phyloP scores from a whole-genome alignment of 2,888 invertebrate species.

The Clostera curtula region DNA sequence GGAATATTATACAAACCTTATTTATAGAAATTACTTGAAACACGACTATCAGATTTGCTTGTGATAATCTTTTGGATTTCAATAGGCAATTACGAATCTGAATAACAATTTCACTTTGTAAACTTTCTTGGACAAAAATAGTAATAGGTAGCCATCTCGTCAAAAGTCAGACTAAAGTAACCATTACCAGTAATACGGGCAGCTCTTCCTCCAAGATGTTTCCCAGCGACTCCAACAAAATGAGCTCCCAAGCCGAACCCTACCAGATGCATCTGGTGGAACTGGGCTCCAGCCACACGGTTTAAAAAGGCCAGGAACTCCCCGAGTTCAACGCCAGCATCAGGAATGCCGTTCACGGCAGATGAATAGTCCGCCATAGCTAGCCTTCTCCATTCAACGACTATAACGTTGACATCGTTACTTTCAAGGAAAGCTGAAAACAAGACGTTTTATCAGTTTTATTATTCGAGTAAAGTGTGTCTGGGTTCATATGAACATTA shows the following conservation, averaged over 20 bases:
- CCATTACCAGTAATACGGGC: slow-evolving; percentile 57
- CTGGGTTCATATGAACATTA: too few relatives aligned
- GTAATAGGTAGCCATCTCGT: too few relatives aligned
- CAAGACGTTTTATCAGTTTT: background rate
- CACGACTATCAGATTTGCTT: too few relatives aligned
- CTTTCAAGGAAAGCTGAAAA: slow-evolving; percentile 36
- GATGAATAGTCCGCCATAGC: slow-evolving; percentile 37
- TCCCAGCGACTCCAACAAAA: slow-evolving; percentile 55
- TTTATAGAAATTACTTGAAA: too few relatives aligned
- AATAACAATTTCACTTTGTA: too few relatives aligned
- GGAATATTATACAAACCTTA: too few relatives aligned
- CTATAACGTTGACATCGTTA: slow-evolving; percentile 49
- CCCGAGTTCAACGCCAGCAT: slow-evolving; percentile 51
- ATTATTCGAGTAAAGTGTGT: background rate
- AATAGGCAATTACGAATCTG: too few relatives aligned
- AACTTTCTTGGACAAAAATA: too few relatives aligned
- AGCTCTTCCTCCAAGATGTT: slow-evolving; percentile 40
- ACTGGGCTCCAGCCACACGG: slow-evolving; percentile 33
- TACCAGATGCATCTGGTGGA: slow-evolving; percentile 46
- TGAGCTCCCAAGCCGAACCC: slow-evolving; percentile 70
- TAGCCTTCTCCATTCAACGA: slow-evolving; percentile 53
- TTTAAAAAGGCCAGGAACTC: slow-evolving; percentile 48
- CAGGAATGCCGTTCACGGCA: slow-evolving; percentile 46
- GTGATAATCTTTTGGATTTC: too few relatives aligned
- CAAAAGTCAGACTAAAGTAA: too few relatives aligned